Evolutionary conservation across 2,888 invertebrate genomes (phyloP).

Genomic region (Caenorhabditis angaria): DNA sequence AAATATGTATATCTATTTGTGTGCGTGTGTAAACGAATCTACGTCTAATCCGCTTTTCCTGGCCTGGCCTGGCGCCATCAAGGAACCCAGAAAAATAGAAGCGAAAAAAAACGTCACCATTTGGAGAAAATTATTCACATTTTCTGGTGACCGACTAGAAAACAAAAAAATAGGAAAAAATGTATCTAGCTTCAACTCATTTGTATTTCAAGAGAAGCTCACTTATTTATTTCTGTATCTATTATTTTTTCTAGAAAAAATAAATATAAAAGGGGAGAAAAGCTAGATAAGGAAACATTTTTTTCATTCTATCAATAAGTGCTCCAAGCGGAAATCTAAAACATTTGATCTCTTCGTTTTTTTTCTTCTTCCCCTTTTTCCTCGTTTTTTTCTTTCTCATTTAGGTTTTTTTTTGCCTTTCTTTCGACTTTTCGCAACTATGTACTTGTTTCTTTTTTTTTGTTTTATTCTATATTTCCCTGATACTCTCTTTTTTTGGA

Average conservation of each 20-base stretch:
- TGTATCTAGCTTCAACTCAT: too few relatives aligned
- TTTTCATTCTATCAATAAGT: not conserved
- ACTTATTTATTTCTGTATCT: too few relatives aligned
- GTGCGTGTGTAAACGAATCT: too few relatives aligned
- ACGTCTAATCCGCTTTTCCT: conserved; percentile 4
- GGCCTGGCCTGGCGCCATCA: not conserved
- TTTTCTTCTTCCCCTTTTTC: conserved; percentile 5
- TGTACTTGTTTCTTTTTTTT: not conserved
- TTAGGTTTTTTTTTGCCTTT: conserved; percentile 9
- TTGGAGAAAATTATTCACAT: not conserved
- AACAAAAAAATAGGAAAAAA: too few relatives aligned
- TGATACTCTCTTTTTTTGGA: too few relatives aligned
- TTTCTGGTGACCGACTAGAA: conserved; percentile 5
- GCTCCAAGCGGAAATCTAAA: not conserved
- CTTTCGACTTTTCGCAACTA: conserved; percentile 2
- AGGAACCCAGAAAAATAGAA: not conserved
- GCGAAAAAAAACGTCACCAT: not conserved
- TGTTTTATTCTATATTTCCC: conserved; percentile 12
- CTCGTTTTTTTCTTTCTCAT: conserved; percentile 2
- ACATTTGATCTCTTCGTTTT: conserved; percentile 7
- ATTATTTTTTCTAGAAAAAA: too few relatives aligned
- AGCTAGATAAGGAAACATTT: too few relatives aligned
- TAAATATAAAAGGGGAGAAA: too few relatives aligned
- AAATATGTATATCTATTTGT: not conserved
- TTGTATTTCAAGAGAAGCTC: too few relatives aligned